Base-by-base conservation (phyloP, 2,888 invertebrate species). In the Pachliopta kotzebuea region DNA sequence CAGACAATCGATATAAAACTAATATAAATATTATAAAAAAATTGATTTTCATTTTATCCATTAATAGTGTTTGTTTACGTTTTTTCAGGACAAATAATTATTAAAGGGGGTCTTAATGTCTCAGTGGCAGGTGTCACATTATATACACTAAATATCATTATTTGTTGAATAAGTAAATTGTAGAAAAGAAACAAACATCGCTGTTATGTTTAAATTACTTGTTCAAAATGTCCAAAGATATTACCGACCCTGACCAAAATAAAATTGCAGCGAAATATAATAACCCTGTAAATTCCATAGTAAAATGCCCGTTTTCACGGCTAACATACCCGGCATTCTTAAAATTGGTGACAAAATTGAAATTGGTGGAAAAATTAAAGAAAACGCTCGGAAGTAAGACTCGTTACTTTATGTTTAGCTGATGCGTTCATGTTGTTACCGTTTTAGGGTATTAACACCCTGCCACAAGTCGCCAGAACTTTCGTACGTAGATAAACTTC, bases 361-460 rank as follows among this genome's bases (percentile, higher is more conserved):
- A 79, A 90, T 91, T 65, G 90, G 90, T 53, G 90, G 90, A 45
- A 88, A 87, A 83, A 91, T 90, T 70, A 90, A 88, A 70, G 88
- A 90, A 62, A 88, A 87, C 73, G 90, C 90, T 37, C 77, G 90
- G 70, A 91, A 91, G 90, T 91, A 79, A 82, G 86, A 18, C 45
- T 2, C 42, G 8, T 45, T 45, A 4, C 4, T 45, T 7, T n/a
- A 45, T 45, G 18, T n/a, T 45, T 45, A n/a, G 18, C 6, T 45
- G n/a, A 18, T 6, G 1, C 11, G 6, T 45, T 45, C 26, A 26
- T n/a, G n/a, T 45, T 45, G n/a, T 45, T 37, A 11, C 3, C 37
- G 37, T 37, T 37, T 37, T 37, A 37, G 14, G 14, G 14, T 37
- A 14, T 37, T 37, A 14, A 37, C 14, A 14, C 11, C 11, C 14